phyloP scores from a whole-genome alignment of 2,113 vertebrate genomes.

The Carassius auratus region DNA sequence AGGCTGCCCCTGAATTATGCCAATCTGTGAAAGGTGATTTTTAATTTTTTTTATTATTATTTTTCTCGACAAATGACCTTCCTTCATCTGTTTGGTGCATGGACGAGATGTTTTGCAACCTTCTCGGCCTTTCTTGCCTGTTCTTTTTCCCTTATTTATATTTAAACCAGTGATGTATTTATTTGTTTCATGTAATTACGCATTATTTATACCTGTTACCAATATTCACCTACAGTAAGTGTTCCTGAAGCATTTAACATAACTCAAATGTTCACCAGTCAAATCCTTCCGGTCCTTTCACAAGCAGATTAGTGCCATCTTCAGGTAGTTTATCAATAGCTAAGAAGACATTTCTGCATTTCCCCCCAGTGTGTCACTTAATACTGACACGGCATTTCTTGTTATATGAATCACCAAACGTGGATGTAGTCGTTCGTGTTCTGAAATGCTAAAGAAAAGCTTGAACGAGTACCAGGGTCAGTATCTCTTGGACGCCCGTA shows the following conservation, averaged over 20 bases:
- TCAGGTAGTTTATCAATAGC: neutral
- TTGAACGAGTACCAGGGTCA: slow-evolving; percentile 18
- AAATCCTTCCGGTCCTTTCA: neutral
- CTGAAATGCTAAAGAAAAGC: neutral
- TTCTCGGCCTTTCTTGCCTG: neutral
- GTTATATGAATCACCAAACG: neutral
- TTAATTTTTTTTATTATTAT: no score
- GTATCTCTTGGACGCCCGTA: slow-evolving; percentile 22
- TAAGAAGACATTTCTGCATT: slow-evolving; percentile 23
- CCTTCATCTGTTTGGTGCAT: neutral
- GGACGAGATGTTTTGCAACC: neutral
- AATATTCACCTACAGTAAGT: slow-evolving; percentile 28
- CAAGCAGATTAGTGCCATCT: neutral
- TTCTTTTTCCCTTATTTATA: slow-evolving; percentile 62
- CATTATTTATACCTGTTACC: slow-evolving; percentile 73
- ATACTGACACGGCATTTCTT: neutral
- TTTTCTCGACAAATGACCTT: no score
- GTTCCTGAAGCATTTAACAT: slow-evolving; percentile 10
- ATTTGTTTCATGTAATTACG: slow-evolving; percentile 67
- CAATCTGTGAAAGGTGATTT: neutral
- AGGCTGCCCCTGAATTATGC: neutral
- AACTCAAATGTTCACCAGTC: neutral
- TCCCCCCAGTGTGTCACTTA: neutral
- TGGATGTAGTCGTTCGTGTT: neutral
- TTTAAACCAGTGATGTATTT: slow-evolving; percentile 75